phyloP scores from a whole-genome alignment of 2,888 invertebrate species.

The Aradus depressus region DNA sequence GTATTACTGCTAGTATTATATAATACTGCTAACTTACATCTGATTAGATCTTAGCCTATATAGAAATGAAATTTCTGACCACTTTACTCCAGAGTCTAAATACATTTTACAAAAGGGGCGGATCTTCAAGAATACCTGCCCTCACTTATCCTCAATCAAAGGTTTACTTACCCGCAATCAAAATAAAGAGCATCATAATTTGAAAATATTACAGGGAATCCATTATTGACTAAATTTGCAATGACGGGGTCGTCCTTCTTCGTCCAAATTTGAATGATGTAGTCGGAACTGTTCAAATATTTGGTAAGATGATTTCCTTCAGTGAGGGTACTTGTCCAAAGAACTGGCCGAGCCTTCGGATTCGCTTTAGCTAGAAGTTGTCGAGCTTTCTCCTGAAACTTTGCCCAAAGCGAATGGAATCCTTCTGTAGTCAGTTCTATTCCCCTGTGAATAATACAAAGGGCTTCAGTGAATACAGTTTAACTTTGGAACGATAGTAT shows the following conservation, averaged over 20 bases:
- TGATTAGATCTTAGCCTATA: too few relatives aligned
- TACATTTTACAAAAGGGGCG: too few relatives aligned
- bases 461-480: too few relatives aligned
- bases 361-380: constrained; percentile 40
- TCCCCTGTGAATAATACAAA: constrained; percentile 15
- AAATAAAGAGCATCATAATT: constrained; percentile 79
- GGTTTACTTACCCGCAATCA: constrained; percentile 56
- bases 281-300: constrained; percentile 57
- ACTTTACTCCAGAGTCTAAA: too few relatives aligned
- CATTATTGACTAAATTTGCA: constrained; percentile 53
- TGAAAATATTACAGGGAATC: constrained; percentile 66
- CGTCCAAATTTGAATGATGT: constrained; percentile 78
- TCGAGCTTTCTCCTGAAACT: constrained; percentile 60
- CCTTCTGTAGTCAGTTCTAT: constrained; percentile 19
- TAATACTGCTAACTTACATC: too few relatives aligned
- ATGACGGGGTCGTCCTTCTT: constrained; percentile 49
- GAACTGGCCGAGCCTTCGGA: constrained; percentile 39
- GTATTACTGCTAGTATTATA: too few relatives aligned
- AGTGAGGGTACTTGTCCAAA: constrained; percentile 76
- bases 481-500: too few relatives aligned
- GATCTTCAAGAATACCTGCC: not conserved
- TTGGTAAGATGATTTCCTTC: constrained; percentile 50
- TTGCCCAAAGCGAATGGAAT: constrained; percentile 47
- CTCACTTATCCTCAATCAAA: not conserved
- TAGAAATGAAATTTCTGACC: too few relatives aligned